Conservation (phyloP, 2,797 vertebrate genomes). For the Miichthys miiuy region DNA sequence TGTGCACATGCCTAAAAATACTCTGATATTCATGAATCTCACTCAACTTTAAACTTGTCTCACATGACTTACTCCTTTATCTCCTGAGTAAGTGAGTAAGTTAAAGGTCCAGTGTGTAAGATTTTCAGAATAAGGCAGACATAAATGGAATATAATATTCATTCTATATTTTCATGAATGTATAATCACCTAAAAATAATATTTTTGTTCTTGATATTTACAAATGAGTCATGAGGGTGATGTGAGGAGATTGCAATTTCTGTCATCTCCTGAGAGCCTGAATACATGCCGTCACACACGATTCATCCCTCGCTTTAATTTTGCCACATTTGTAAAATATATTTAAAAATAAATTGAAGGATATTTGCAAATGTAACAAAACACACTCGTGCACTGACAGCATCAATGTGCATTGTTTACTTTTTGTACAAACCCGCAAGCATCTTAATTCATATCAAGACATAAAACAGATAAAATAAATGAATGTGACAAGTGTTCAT, state of each 20-base stretch:
- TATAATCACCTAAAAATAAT: no score
- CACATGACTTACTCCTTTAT: not conserved
- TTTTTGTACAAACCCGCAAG: not conserved
- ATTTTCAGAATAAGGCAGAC: no score
- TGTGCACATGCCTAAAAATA: conserved; percentile 23
- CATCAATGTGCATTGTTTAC: not conserved
- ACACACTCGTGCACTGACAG: not conserved
- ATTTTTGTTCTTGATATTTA: no score
- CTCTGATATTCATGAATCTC: conserved; percentile 13
- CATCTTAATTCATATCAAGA: not conserved
- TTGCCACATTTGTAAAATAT: not conserved
- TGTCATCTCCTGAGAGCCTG: no score
- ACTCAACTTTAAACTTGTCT: not conserved
- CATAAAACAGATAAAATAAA: conserved; percentile 7
- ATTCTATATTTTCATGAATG: no score
- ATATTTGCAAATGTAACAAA: not conserved
- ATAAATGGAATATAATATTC: no score
- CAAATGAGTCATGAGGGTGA: no score
- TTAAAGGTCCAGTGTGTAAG: not conserved
- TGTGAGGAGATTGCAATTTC: no score
- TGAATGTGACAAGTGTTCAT: not conserved
- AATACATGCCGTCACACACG: no score
- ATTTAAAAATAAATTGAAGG: no score
- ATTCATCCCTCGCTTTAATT: not conserved
- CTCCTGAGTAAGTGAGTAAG: not conserved